A percentile compares a stretch with the other conserved stretches of the same genome.
Conservation (phyloP, 2,113 vertebrate genomes). For the Saccopteryx bilineata region DNA sequence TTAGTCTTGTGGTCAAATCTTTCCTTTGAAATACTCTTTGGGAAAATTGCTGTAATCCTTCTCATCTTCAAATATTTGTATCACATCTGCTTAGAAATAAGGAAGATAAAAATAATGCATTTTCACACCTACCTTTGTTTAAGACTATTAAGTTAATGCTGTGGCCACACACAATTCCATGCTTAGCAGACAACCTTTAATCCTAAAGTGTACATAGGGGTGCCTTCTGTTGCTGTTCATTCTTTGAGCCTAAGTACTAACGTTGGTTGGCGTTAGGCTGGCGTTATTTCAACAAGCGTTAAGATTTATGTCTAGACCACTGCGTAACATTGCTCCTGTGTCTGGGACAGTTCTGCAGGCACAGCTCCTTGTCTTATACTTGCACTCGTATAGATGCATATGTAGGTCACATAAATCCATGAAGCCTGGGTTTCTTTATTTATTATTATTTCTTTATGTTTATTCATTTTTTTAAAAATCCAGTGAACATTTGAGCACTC, state of each 20-base stretch:
- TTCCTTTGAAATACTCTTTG: constrained; percentile 45
- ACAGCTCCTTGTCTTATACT: neutral
- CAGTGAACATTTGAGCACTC: neutral
- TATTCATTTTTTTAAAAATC: neutral
- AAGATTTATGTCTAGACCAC: neutral
- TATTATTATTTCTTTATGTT: neutral
- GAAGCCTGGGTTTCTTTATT: neutral
- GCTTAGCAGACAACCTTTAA: neutral
- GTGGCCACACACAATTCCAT: neutral
- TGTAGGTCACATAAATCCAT: neutral
- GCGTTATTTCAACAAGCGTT: neutral
- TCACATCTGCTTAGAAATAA: neutral
- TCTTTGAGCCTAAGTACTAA: neutral
- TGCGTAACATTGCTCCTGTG: neutral
- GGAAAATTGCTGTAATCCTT: neutral
- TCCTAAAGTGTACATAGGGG: neutral
- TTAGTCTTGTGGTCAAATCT: neutral
- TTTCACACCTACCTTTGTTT: neutral
- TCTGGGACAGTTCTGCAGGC: neutral
- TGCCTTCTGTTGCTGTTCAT: constrained; percentile 16
- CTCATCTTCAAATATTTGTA: neutral
- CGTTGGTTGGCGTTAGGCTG: neutral
- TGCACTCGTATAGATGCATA: neutral
- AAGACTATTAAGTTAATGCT: neutral
- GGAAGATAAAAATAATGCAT: neutral